Evolutionary conservation across 2,888 invertebrate species (phyloP).

Genomic region (Agrotis segetum): DNA sequence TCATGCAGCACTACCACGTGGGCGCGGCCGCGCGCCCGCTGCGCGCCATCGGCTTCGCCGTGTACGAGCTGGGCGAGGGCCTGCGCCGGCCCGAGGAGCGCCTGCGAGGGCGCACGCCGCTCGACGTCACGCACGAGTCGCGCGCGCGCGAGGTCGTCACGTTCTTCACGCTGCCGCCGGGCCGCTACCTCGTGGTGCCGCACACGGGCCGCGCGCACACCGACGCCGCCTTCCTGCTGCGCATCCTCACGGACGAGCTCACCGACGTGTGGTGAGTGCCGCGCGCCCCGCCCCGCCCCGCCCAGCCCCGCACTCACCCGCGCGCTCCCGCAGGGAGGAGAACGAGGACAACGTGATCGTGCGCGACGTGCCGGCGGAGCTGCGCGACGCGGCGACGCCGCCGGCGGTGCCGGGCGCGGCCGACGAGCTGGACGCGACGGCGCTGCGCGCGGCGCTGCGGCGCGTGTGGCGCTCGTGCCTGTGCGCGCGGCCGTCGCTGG

Average conservation of each 20-base stretch:
- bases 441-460: slow-evolving; percentile 62
- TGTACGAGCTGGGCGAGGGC: slow-evolving; percentile 92
- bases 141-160: slow-evolving; percentile 90
- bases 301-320: too few species aligned
- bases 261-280: slow-evolving; percentile 92
- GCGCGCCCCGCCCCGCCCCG: background rate
- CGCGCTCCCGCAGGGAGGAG: slow-evolving; percentile 91
- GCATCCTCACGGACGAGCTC: slow-evolving; percentile 94
- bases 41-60: slow-evolving; percentile 93
- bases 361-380: slow-evolving; percentile 68
- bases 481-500: slow-evolving; percentile 85
- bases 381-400: slow-evolving; percentile 23
- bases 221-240: slow-evolving; percentile 93
- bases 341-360: slow-evolving; percentile 94
- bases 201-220: slow-evolving; percentile 93
- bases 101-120: slow-evolving; percentile 82
- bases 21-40: slow-evolving; percentile 80
- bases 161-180: slow-evolving; percentile 94
- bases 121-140: slow-evolving; percentile 93
- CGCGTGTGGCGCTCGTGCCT: slow-evolving; percentile 84
- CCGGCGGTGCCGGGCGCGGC: slow-evolving; percentile 18
- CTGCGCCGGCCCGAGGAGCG: slow-evolving; percentile 58
- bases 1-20: slow-evolving; percentile 92
- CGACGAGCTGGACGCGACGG: slow-evolving; percentile 62
- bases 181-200: slow-evolving; percentile 94